Evolutionary conservation across 2,888 invertebrate genomes (phyloP).

Genomic region (Tolmerus cingulatus): DNA sequence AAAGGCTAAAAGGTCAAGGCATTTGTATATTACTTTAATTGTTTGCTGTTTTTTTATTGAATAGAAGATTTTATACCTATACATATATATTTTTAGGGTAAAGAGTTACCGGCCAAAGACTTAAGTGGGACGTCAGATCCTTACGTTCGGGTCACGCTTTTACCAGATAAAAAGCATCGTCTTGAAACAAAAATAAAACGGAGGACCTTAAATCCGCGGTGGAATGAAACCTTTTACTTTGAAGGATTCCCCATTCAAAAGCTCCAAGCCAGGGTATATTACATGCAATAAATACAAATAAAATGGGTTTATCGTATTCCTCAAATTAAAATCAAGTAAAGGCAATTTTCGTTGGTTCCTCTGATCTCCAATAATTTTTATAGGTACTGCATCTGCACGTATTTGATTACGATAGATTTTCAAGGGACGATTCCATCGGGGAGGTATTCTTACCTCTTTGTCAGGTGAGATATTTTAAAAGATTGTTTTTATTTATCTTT

Average conservation of each 20-base stretch:
- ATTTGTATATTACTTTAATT: background rate
- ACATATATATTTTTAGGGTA: conserved; percentile 69
- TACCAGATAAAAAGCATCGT: conserved; percentile 92
- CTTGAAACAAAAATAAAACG: conserved; percentile 92
- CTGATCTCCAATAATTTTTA: background rate
- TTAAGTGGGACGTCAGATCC: conserved; percentile 92
- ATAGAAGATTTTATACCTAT: background rate
- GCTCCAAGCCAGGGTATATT: conserved; percentile 79
- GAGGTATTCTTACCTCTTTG: conserved; percentile 91
- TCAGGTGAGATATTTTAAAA: conserved; percentile 70
- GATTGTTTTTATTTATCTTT: too few species aligned
- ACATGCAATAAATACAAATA: background rate
- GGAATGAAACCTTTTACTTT: conserved; percentile 95
- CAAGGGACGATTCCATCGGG: conserved; percentile 92
- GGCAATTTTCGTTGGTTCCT: background rate
- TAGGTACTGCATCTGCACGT: conserved; percentile 88
- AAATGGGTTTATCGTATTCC: background rate
- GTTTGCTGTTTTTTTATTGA: background rate
- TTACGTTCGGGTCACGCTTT: conserved; percentile 86
- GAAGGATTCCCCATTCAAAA: conserved; percentile 95
- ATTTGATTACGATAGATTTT: conserved; percentile 93
- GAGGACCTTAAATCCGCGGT: conserved; percentile 87
- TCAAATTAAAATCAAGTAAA: background rate
- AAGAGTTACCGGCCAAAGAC: conserved; percentile 93
- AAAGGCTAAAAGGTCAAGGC: background rate